Conservation (phyloP, 2,888 invertebrate genomes). For the Lacanobia wlatinum region DNA sequence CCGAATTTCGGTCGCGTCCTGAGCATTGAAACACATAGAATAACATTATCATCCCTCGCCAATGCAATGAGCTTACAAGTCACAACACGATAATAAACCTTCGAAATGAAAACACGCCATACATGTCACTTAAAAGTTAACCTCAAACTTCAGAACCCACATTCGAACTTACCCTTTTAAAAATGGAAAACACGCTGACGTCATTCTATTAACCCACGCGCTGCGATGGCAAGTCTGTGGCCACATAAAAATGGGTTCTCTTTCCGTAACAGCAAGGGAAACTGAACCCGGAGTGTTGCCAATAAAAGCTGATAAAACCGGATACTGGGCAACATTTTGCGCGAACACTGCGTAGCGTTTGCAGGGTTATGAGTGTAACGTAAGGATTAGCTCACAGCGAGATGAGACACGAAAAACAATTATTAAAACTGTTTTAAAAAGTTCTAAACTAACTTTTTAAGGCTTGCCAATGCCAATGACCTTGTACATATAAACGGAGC, state of each 20-base stretch:
- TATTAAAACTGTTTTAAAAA: no score
- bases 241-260: conserved; percentile 66
- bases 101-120: not conserved
- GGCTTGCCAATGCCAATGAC: no score
- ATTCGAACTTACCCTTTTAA: conserved; percentile 28
- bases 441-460: no score
- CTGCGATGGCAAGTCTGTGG: conserved; percentile 54
- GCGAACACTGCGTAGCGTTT: conserved; percentile 47
- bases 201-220: conserved; percentile 59
- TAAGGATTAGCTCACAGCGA: not conserved
- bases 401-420: no score
- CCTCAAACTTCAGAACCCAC: conserved; percentile 22
- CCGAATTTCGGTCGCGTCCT: no score
- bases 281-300: conserved; percentile 63
- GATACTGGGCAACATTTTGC: conserved; percentile 64
- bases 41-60: no score
- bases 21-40: no score
- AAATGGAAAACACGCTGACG: conserved; percentile 54
- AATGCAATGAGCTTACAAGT: not conserved
- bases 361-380: conserved; percentile 50
- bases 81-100: conserved; percentile 27
- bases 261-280: conserved; percentile 64
- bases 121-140: conserved; percentile 13
- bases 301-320: conserved; percentile 71
- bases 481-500: no score